Conservation (phyloP, 1,140 invertebrate genomes). For the Grapholita molesta region DNA sequence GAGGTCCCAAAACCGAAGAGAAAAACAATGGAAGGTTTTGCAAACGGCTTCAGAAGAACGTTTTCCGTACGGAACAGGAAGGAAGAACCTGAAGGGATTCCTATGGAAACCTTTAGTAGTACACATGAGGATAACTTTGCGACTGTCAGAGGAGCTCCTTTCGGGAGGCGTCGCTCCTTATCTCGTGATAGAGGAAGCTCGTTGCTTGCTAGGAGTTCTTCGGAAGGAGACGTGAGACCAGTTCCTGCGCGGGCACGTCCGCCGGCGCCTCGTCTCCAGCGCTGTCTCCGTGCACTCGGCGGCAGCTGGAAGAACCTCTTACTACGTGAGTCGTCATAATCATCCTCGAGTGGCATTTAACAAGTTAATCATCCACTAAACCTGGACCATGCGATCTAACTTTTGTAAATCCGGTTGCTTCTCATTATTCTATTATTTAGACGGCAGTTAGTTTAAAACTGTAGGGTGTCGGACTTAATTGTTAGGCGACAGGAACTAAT, state of each 20-base stretch:
- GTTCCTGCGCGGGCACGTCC: conserved; percentile 49
- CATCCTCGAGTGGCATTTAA: conserved; percentile 28
- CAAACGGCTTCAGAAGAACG: conserved; percentile 63
- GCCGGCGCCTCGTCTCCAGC: conserved; percentile 76
- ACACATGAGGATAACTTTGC: conserved; percentile 64
- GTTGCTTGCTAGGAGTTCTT: conserved; percentile 71
- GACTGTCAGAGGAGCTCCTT: conserved; percentile 69
- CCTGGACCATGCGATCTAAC: conserved; percentile 47
- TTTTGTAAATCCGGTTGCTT: conserved; percentile 53
- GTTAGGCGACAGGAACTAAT: conserved; percentile 67
- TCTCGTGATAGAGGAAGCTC: conserved; percentile 62
- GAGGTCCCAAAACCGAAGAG: conserved; percentile 66
- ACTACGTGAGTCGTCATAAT: conserved; percentile 79
- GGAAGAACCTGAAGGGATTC: conserved; percentile 59
- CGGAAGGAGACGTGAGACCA: conserved; percentile 73
- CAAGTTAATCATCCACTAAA: conserved; percentile 49
- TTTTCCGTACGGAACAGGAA: conserved; percentile 62
- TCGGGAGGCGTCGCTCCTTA: conserved; percentile 62
- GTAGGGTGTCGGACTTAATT: conserved; percentile 55
- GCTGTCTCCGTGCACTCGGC: conserved; percentile 80
- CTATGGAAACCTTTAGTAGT: conserved; percentile 66
- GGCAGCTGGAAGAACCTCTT: conserved; percentile 83
- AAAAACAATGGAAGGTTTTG: conserved; percentile 66
- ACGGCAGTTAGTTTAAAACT: conserved; percentile 58
- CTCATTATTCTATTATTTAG: conserved; percentile 63